Evolutionary conservation across 2,113 vertebrate species (phyloP), one percentile per base, ranked within the genome.

Genomic region (Chionomys nivalis): DNA sequence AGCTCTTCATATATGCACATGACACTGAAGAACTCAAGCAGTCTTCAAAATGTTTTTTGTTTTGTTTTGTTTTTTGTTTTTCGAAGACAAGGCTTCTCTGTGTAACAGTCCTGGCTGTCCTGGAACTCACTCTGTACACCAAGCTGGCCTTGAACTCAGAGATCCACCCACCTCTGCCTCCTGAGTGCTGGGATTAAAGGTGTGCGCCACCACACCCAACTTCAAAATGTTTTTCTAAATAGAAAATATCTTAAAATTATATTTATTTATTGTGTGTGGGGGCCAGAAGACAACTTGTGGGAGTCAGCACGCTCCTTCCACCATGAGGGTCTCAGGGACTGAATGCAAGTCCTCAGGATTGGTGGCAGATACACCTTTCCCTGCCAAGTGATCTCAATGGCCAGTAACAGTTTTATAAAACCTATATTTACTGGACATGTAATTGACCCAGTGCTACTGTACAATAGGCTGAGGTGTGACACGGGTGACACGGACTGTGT

Each of bases 391-490:
- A 61, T 39, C 79, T 82, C 55, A 63, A 42, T 42, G 81, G 58
- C n/a, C 7, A 58, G 81, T 39, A 86, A 81, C 2, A n/a, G 61
- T 73, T 94, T 94, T 47, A 94, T 52, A 78, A 87, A 92, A 13
- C 19, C 79, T 47, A 52, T 31, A 76, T 73, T 90, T 58, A 92
- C 70, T 73, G 10, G 44, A 87, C 79, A 68, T 89, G 73, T 58
- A 52, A 87, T 36, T 78, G 70, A 95, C 21, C 44, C 76, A 87
- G 55, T 65, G 17, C 36, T 75, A 75, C 66, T 78, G 63, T 9
- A 24, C 63, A 55, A 39, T 44, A 77, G n/a, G 36, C 36, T 93
- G n/a, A 65, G 63, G 63, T 21, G 39, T 31, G 31, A 26, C 1
- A 49, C 19, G 47, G 73, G 7, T 77, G 42, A 39, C 16, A 44